Evolutionary conservation across 2,113 vertebrate species (phyloP).

Genomic region (Anolis sagrei): DNA sequence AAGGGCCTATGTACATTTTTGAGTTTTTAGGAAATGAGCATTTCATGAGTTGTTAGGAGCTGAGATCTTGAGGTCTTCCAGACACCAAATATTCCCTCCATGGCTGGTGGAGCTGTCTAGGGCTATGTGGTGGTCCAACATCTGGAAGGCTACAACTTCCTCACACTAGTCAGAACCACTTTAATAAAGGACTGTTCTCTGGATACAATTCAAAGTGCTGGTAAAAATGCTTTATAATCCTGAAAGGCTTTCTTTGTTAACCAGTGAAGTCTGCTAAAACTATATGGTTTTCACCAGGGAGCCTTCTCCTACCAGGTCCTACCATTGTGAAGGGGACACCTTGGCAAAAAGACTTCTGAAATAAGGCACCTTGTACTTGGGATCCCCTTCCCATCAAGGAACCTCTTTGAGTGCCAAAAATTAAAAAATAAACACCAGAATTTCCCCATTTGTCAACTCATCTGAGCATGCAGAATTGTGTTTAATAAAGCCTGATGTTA

Average conservation of each 20-base stretch:
- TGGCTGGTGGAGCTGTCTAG: not conserved
- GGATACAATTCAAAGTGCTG: not conserved
- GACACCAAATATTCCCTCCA: not conserved
- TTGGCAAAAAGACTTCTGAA: not conserved
- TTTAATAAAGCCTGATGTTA: not conserved
- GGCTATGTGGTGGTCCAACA: not conserved
- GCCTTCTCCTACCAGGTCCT: not conserved
- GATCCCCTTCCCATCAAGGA: not conserved
- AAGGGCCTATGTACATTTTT: not conserved
- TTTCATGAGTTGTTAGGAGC: not conserved
- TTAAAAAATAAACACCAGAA: no score
- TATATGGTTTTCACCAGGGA: not conserved
- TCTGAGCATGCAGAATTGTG: not conserved
- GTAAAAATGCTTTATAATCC: not conserved
- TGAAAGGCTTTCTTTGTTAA: not conserved
- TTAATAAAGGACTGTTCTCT: not conserved
- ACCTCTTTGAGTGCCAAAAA: not conserved
- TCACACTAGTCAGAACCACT: no score
- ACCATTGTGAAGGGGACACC: not conserved
- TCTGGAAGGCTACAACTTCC: not conserved
- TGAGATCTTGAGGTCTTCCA: not conserved
- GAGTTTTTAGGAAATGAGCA: not conserved
- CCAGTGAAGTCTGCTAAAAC: not conserved
- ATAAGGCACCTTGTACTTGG: not conserved
- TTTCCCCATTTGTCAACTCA: not conserved